Evolutionary conservation across 1,140 invertebrate genomes (phyloP), one percentile per base, ranked within the genome.

Genomic region (Drosophila tsacasi): DNA sequence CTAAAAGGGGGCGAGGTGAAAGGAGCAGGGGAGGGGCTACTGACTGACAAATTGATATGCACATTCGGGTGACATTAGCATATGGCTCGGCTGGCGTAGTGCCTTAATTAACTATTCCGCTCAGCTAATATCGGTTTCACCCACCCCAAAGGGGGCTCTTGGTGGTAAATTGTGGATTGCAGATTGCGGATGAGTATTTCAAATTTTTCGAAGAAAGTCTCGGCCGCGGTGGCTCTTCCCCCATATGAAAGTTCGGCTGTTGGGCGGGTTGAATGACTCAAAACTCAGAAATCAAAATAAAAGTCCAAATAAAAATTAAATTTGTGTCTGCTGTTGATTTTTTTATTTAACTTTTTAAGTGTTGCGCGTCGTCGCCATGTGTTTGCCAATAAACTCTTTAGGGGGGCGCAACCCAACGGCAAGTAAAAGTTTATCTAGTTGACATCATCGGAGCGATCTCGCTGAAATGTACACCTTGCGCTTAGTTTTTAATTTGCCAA

Each of bases 91-190:
- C 21, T 73, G 69, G 73, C 58, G 55, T 68, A 50, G 19, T 72
- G 81, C 78, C 69, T 91, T 82, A 91, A 91, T 90, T 90, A 90
- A 82, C 86, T 64, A 90, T 90, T 90, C 85, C 71, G 76, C 79
- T 90, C 85, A 90, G 85, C 85, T 85, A 85, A 90, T 90, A 90
- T 90, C 86, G 85, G 85, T 90, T 90, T 90, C 85, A 90, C 85
- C 85, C 81, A 90, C 85, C 85, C 64, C 79, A 75, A 75, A 57
- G 49, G 47, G 37, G 44, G 35, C n/a, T 21, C 23, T 50, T 9
- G 46, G 39, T 55, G 69, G 61, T 50, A 49, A 52, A 35, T 54
- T 54, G 37, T 66, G 64, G 58, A 67, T 19, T 62, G 64, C 21
- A 47, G 63, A 30, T 71, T 67, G 63, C 49, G 67, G 47, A 61